Evolutionary conservation across 1,140 invertebrate genomes (phyloP), one percentile per base, ranked within the genome.

Genomic region (Leptopilina boulardi): DNA sequence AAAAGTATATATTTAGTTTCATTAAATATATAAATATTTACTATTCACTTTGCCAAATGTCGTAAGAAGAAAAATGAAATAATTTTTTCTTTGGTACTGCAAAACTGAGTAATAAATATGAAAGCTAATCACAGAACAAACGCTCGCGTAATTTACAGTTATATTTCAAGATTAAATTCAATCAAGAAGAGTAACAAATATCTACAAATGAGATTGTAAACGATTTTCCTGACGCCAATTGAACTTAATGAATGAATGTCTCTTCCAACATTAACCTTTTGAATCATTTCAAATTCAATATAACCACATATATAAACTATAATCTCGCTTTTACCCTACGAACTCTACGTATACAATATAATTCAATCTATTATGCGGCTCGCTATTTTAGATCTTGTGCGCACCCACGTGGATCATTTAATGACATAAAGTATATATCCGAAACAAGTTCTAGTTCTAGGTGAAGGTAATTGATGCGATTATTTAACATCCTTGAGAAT

Each of bases 151-250:
- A 51, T 51, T 51, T 51, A 38, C n/a, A 15, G 18, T 51, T 51
- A 51, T 51, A n/a, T 51, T 51, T 13, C 2, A 9, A 66, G 59
- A 30, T 66, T 8, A 3, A 66, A 34, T 30, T 15, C 13, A 66
- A 30, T n/a, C 1, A 30, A 66, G 23, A n/a, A 30, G 26, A 66
- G 26, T 66, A 26, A 34, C 59, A 66, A 66, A 66, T 66, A 66
- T 66, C 59, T 51, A 66, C 59, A 66, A 66, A 26, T 34, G 23
- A 34, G 26, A 66, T 30, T 15, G 8, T 30, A 66, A 66, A 30
- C 59, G 59, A 66, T 66, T 34, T 66, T 30, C 26, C 21, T 66
- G n/a, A 13, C 13, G 59, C 26, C 59, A 66, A 66, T 66, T 66
- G 59, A 66, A 30, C 23, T 30, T 30, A 66, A 66, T 66, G 13